Conservation (phyloP, 2,797 vertebrate species). For the Smutsia gigantea region DNA sequence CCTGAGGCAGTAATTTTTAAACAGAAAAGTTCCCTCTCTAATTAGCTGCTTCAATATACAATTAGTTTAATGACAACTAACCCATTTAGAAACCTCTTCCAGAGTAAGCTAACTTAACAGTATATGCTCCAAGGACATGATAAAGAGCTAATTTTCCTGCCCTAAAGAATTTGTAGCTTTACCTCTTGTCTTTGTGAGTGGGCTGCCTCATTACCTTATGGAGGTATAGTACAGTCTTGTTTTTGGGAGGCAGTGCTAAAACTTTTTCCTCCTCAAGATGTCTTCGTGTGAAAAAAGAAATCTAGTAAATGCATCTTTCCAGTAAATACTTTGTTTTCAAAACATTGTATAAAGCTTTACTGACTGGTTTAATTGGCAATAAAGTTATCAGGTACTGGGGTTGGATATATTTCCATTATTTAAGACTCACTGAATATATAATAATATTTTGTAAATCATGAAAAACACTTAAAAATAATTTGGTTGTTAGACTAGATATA, state of each 20-base stretch:
- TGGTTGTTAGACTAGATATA: not conserved
- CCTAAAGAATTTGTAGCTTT: not conserved
- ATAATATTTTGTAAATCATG: not conserved
- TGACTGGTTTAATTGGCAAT: not conserved
- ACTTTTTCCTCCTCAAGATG: not conserved
- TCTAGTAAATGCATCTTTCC: not conserved
- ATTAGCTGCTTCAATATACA: conserved; percentile 50
- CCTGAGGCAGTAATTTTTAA: conserved; percentile 48
- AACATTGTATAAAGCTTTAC: not conserved
- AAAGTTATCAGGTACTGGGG: not conserved
- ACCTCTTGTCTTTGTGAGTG: not conserved
- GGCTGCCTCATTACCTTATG: not conserved
- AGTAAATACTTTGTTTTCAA: not conserved
- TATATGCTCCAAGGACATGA: not conserved
- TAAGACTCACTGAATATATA: not conserved
- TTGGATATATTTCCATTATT: not conserved
- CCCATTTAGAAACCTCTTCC: conserved; percentile 12
- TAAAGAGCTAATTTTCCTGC: not conserved
- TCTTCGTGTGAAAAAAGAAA: not conserved
- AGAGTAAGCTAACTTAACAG: conserved; percentile 29
- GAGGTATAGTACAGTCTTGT: not conserved
- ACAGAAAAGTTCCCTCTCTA: conserved; percentile 11
- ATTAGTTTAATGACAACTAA: conserved; percentile 50
- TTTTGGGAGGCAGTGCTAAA: not conserved
- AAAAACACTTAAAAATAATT: not conserved